Evolutionary conservation across 2,888 invertebrate genomes (phyloP), one percentile per base, ranked within the genome.

Genomic region (Perizoma affinitatum): DNA sequence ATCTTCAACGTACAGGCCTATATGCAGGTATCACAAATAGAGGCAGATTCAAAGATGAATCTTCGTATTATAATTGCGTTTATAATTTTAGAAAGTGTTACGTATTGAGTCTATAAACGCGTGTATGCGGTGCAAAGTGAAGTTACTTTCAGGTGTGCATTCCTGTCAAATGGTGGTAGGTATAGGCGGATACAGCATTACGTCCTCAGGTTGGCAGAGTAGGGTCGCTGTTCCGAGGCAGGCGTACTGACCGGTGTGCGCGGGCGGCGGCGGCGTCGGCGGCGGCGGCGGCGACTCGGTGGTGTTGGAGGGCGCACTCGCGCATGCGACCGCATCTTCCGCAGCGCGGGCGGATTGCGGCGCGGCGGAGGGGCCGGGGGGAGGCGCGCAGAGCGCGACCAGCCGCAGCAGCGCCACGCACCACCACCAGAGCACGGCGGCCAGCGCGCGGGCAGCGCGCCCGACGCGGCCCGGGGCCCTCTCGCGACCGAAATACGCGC

Each of bases 371-470:
- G 86, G 83, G 87, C 86, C 88, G 88, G 88, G 86, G 87, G 89
- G 87, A 79, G 88, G 89, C 80, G 90, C 90, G 78, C 89, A 88
- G 78, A 87, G 86, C 87, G 84, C 90, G 87, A 87, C 88, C 90
- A 90, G 88, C 90, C 88, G 90, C 88, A 89, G 88, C 88, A 90
- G 88, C 89, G 90, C 89, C 90, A 89, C 90, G 87, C 88, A 88
- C 89, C 91, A 89, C 89, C 90, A 90, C 90, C 90, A 89, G 90
- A 89, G 86, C 90, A 90, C 88, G 89, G 90, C 90, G 87, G 90
- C 88, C 90, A 90, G 89, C 90, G 87, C 90, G 90, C 90, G 90
- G 90, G 88, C 89, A 87, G 84, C 85, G 86, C 86, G 86, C 86
- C 86, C 84, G 83, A 85, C 86, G 85, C 87, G 85, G 87, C 90